Conservation (phyloP, 2,888 invertebrate species). For the Arctia plantaginis region DNA sequence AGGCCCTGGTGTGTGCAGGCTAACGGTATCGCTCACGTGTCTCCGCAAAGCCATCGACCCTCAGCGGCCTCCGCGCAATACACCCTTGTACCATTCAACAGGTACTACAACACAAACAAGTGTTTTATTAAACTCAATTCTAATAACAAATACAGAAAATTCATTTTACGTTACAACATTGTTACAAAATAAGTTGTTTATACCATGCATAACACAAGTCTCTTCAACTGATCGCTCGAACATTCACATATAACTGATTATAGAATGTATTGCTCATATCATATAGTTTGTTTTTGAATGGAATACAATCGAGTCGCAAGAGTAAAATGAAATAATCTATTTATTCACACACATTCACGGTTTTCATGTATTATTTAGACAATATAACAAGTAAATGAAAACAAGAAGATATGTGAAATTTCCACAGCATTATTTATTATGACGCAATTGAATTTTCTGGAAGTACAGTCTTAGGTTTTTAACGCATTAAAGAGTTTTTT, state of each 20-base stretch:
- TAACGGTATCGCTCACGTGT: conserved; percentile 85
- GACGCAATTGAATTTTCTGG: conserved; percentile 35
- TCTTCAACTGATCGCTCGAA: conserved; percentile 67
- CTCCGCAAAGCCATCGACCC: conserved; percentile 84
- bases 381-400: conserved; percentile 44
- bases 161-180: conserved; percentile 14
- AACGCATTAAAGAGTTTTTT: conserved; percentile 1
- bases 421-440: conserved; percentile 40
- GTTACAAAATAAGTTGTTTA: conserved; percentile 28
- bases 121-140: conserved; percentile 23
- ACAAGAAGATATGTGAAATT: conserved; percentile 45
- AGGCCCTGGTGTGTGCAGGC: conserved; percentile 73
- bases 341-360: conserved; percentile 49
- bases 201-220: conserved; percentile 44
- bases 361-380: conserved; percentile 49
- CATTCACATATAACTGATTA: conserved; percentile 53
- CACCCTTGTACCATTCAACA: conserved; percentile 29
- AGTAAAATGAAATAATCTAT: conserved; percentile 47
- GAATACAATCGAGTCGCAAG: conserved; percentile 21
- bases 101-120: conserved; percentile 17
- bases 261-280: conserved; percentile 48
- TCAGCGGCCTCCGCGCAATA: conserved; percentile 83
- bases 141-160: background rate
- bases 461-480: conserved; percentile 21
- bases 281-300: conserved; percentile 53